Base-by-base conservation (phyloP, 1,140 invertebrate species). In the Physella acuta region DNA sequence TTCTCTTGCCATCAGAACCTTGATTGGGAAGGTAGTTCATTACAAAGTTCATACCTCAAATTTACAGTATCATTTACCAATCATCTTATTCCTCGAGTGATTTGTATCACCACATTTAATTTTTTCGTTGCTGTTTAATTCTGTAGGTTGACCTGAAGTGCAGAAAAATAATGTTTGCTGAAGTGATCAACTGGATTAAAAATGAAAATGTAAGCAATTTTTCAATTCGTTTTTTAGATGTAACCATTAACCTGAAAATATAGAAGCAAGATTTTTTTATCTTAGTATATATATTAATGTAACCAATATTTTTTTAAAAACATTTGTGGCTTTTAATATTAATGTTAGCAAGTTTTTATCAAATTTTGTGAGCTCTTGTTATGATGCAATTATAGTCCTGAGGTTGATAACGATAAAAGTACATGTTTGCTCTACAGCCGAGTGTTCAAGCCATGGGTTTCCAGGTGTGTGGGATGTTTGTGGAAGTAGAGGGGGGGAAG, bases 381-480 rank as follows among this genome's bases (percentile, higher is more conserved):
- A n/a, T n/a, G n/a, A n/a, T n/a, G n/a, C n/a, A n/a, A n/a, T n/a
- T n/a, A n/a, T n/a, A n/a, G n/a, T n/a, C n/a, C n/a, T n/a, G n/a
- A n/a, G n/a, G n/a, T n/a, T n/a, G n/a, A n/a, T n/a, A n/a, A n/a
- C n/a, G 17, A 39, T 17, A 26, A 28, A 11, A 26, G 8, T 44
- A 16, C 11, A 26, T 28, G 17, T 16, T 67, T 2, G 14, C 4
- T 5, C 2, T 69, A 31, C 70, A 81, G 76, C 17, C 76, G 20
- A 37, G 34, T 26, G 71, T 73, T 26, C 30, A 72, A 11, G 72
- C 88, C 71, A 78, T 92, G 70, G 90, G 88, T 0, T 88, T 88
- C 0, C 89, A 90, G 73, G 75, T 92, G 0, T 85, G 86, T 72
- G 89, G 89, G 0, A 79, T 91, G 37, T 94, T 94, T 85, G 89